These are phyloP conservation scores for Frankliniella intonsa DNA, from an alignment of 2,888 invertebrate species.

Conservation along the genomic window DNA sequence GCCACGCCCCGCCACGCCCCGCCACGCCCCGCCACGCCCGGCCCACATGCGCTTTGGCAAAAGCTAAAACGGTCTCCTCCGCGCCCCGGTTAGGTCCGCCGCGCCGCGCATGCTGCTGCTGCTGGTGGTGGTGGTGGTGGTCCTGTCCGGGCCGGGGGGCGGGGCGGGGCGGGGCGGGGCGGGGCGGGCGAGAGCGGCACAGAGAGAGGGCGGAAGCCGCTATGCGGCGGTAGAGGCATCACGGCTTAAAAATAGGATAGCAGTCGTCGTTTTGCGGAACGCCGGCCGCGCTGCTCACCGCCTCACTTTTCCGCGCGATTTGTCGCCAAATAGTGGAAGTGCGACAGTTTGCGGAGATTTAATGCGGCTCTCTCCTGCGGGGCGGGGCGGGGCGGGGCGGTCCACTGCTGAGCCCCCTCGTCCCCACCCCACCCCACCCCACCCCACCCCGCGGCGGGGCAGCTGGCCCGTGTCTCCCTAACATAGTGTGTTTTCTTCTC, in stretches of 20 bases:
- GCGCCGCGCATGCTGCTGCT: too few relatives aligned
- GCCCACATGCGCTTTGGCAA: slow-evolving; percentile 17
- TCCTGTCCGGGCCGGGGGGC: too few relatives aligned
- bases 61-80: slow-evolving; percentile 17
- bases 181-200: neutral
- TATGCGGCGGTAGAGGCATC: neutral
- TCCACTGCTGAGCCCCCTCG: neutral
- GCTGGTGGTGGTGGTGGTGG: too few relatives aligned
- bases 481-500: too few relatives aligned
- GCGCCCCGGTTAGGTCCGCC: neutral
- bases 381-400: too few relatives aligned
- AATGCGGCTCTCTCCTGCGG: too few relatives aligned
- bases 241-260: neutral
- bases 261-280: slow-evolving; percentile 5
- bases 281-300: neutral
- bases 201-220: neutral
- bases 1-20: too few relatives aligned
- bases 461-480: neutral
- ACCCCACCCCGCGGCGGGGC: neutral
- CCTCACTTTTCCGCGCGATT: too few relatives aligned
- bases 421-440: neutral
- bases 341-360: too few relatives aligned
- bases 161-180: neutral
- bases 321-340: too few relatives aligned
- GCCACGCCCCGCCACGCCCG: neutral